Conservation (phyloP, 2,888 invertebrate genomes). For the Harpalus rufipes region DNA sequence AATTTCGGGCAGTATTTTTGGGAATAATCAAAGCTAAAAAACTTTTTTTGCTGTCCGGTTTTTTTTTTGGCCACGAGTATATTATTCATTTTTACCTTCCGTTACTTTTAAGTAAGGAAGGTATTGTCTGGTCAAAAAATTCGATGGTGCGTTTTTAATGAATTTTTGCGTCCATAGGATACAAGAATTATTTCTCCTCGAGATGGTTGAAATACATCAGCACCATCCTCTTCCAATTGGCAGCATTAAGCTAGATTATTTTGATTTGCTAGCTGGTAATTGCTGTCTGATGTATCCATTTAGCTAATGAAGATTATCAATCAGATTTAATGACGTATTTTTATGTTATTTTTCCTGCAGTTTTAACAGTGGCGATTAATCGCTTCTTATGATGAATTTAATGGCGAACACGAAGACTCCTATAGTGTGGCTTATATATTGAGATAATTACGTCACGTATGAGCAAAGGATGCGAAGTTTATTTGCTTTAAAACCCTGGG, state of each 20-base stretch:
- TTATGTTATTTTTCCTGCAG: constrained; percentile 50
- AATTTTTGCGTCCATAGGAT: too few species aligned
- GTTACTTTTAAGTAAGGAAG: too few species aligned
- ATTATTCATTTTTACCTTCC: too few species aligned
- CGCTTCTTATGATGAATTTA: constrained; percentile 18
- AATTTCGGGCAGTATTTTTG: too few species aligned
- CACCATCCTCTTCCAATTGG: constrained; percentile 11
- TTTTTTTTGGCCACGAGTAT: too few species aligned
- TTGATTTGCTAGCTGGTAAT: constrained; percentile 40
- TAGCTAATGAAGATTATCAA: constrained; percentile 62
- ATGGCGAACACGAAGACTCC: constrained; percentile 26
- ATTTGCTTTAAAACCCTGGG: neutral
- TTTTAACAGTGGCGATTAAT: constrained; percentile 22
- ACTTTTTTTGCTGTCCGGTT: too few species aligned
- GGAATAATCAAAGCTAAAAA: too few species aligned
- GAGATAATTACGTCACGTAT: constrained; percentile 30
- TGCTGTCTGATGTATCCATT: constrained; percentile 41
- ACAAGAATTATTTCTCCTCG: too few species aligned
- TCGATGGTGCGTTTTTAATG: too few species aligned
- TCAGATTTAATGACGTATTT: constrained; percentile 64
- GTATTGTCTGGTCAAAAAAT: too few species aligned
- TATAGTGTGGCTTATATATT: constrained; percentile 38
- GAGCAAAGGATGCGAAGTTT: constrained; percentile 17
- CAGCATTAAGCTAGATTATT: constrained; percentile 38
- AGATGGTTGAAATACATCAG: neutral